phyloP scores from a whole-genome alignment of 2,888 invertebrate species.

The Caenorhabditis imperialis region DNA sequence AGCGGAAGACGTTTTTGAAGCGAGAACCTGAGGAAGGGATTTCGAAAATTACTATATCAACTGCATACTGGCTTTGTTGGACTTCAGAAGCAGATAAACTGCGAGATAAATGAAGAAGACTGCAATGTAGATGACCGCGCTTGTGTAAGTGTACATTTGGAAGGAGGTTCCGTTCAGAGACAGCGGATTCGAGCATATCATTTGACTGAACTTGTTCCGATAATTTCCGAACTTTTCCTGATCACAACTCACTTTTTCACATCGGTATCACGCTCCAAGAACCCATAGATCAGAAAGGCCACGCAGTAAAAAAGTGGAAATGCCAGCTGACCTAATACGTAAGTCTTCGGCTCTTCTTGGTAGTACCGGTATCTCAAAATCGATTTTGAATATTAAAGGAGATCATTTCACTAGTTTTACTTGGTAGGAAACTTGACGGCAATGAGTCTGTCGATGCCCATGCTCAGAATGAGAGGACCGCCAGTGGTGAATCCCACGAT shows the following conservation, averaged over 20 bases:
- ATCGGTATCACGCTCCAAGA: slow-evolving; percentile 25
- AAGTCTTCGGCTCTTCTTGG: slow-evolving; percentile 48
- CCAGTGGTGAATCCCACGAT: slow-evolving; percentile 51
- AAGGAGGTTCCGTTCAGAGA: slow-evolving; percentile 47
- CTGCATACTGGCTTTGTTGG: slow-evolving; percentile 49
- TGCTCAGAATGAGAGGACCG: slow-evolving; percentile 49
- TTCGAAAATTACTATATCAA: not conserved
- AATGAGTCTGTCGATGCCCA: slow-evolving; percentile 58
- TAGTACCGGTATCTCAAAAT: slow-evolving; percentile 52
- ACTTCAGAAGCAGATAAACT: slow-evolving; percentile 44
- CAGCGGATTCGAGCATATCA: slow-evolving; percentile 49
- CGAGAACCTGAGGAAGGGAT: slow-evolving; percentile 19
- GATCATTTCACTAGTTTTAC: slow-evolving; percentile 4
- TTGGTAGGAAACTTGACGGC: slow-evolving; percentile 56
- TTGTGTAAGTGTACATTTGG: slow-evolving; percentile 51
- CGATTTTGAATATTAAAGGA: too few species aligned
- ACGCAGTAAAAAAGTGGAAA: slow-evolving; percentile 48
- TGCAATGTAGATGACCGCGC: slow-evolving; percentile 41
- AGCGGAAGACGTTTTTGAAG: slow-evolving; percentile 57
- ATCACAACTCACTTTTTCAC: slow-evolving; percentile 23
- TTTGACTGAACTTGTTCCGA: slow-evolving; percentile 42
- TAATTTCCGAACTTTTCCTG: too few species aligned
- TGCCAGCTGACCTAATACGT: slow-evolving; percentile 37
- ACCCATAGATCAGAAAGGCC: slow-evolving; percentile 39
- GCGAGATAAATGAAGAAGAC: slow-evolving; percentile 42